Evolutionary conservation across 2,888 invertebrate species (phyloP).

Genomic region (Campaea margaritaria): DNA sequence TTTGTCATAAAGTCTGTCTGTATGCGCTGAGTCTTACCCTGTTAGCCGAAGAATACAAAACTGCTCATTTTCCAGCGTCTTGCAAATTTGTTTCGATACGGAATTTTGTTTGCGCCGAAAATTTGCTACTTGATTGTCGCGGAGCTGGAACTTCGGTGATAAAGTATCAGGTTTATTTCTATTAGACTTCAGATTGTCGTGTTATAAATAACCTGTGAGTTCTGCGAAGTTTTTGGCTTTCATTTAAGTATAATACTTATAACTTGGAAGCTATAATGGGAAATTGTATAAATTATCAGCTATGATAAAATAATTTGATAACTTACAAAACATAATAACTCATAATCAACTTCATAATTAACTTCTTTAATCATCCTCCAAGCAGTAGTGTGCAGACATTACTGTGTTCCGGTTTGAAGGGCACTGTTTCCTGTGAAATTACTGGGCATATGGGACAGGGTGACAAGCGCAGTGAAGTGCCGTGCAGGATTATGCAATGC

Average conservation of each 20-base stretch:
- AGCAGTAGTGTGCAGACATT: no score
- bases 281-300: no score
- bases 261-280: no score
- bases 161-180: slow-evolving; percentile 27
- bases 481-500: no score
- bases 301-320: no score
- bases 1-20: not conserved
- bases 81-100: slow-evolving; percentile 29
- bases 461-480: no score
- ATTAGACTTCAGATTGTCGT: slow-evolving; percentile 13
- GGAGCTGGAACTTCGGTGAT: slow-evolving; percentile 21
- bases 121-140: slow-evolving; percentile 31
- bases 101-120: slow-evolving; percentile 31
- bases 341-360: no score
- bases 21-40: slow-evolving; percentile 4
- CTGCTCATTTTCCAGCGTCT: slow-evolving; percentile 27
- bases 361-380: no score
- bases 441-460: no score
- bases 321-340: no score
- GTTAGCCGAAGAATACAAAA: slow-evolving; percentile 17
- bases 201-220: slow-evolving; percentile 11
- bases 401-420: no score
- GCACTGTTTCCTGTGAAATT: no score
- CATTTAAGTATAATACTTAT: not conserved
- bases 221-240: slow-evolving; percentile 11